Base-by-base conservation (phyloP, 2,888 invertebrate species). In the Pollenia labialis region DNA sequence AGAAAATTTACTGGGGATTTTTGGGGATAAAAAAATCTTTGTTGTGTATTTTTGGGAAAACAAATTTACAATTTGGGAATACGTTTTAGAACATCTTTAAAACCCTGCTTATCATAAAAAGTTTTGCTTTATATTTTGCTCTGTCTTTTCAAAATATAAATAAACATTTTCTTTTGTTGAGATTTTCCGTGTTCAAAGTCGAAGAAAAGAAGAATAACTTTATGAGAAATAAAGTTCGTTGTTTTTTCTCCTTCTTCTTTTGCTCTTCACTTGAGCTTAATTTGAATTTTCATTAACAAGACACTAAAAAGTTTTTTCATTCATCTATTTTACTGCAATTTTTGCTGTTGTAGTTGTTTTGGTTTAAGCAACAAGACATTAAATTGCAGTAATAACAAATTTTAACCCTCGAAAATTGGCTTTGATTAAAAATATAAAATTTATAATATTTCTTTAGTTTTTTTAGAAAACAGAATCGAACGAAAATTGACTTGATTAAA, bases 251-350 rank as follows among this genome's bases (percentile, higher is more conserved):
- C 32, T 32, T 32, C 23, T 56, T 71, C 0, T 9, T 54, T 42
- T 80, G 4, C n/a, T 77, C 40, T 42, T 69, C 64, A 58, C 8
- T 50, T 18, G 56, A 79, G 68, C 84, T 84, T 84, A 75, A 87
- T 87, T 87, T 87, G 76, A 84, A 84, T 84, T 87, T 87, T 87
- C 77, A 84, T 84, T 87, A 87, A 87, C 87, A 84, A 87, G 81
- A 81, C 71, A 81, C 71, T 80, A 80, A 81, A 74, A 82, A 82
- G 50, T 74, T 64, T 79, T 80, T 79, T 72, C n/a, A 32, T 52
- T 74, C 72, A 52, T 60, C 62, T 56, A 4, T 32, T 32, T 72
- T 77, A 56, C 66, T 58, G 54, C 54, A 54, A 52, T 50, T 42
- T 18, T 40, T 68, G 62, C 18, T 62, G 52, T 69, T 82, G 72